Evolutionary conservation across 2,113 vertebrate species (phyloP).

Genomic region (Centropus unirufus): DNA sequence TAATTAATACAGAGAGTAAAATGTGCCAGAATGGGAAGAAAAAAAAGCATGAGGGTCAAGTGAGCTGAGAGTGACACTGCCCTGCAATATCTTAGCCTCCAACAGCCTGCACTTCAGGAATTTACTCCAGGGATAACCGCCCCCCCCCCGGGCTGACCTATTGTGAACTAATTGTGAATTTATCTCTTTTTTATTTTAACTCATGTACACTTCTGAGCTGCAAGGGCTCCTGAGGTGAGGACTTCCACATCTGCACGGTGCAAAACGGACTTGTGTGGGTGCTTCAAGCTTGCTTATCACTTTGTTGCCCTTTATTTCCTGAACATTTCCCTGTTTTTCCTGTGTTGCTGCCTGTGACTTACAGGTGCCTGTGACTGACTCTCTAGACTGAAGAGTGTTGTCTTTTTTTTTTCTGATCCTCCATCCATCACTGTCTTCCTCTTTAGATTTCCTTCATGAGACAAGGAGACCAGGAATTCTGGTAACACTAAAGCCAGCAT

Average conservation of each 20-base stretch:
- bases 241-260: not conserved
- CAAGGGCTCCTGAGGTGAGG: not conserved
- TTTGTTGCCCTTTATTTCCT: not conserved
- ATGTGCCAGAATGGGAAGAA: not conserved
- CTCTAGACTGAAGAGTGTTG: not conserved
- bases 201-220: not conserved
- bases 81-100: not conserved
- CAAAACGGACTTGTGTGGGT: not conserved
- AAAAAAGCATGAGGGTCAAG: not conserved
- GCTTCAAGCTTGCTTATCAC: not conserved
- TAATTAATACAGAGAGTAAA: not conserved
- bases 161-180: not conserved
- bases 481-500: not conserved
- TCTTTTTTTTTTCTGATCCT: not conserved
- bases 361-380: not conserved
- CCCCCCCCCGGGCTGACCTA: not conserved
- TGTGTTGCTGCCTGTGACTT: not conserved
- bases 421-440: accelerated
- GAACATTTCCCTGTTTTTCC: not conserved
- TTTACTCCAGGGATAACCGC: not conserved
- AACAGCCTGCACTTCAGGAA: not conserved
- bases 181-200: not conserved
- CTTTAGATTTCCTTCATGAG: not conserved
- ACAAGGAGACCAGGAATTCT: not conserved
- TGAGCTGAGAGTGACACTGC: not conserved